A percentile compares a stretch with the other conserved stretches of the same genome.
Evolutionary conservation across 2,888 invertebrate genomes (phyloP).

Genomic region (Harpalus rufipes): DNA sequence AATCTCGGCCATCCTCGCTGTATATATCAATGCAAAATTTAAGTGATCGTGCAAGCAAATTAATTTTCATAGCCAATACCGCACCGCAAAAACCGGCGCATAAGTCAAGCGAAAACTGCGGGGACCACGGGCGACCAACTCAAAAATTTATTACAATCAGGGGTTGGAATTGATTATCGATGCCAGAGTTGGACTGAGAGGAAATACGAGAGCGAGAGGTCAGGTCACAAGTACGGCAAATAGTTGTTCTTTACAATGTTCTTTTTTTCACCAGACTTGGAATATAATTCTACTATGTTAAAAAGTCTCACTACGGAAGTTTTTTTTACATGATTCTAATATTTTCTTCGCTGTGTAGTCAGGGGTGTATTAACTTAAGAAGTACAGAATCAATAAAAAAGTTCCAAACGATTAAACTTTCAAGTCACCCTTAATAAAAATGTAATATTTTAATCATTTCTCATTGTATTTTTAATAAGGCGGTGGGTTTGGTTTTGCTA

Average conservation of each 20-base stretch:
- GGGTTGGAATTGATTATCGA: slow-evolving; percentile 59
- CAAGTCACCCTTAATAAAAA: too few species aligned
- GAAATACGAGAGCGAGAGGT: not conserved
- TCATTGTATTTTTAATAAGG: too few species aligned
- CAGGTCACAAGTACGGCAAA: slow-evolving; percentile 18
- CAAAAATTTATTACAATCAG: slow-evolving; percentile 62
- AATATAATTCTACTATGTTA: not conserved
- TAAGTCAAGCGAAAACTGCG: slow-evolving; percentile 56
- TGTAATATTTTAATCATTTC: too few species aligned
- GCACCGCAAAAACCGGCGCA: slow-evolving; percentile 46
- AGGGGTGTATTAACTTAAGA: too few species aligned
- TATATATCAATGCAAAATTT: slow-evolving; percentile 48
- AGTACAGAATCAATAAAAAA: too few species aligned
- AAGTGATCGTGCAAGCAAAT: slow-evolving; percentile 56
- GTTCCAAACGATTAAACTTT: too few species aligned
- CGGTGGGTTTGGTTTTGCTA: too few species aligned
- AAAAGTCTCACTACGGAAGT: too few species aligned
- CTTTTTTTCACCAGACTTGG: not conserved
- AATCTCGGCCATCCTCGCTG: slow-evolving; percentile 36
- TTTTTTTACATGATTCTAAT: too few species aligned
- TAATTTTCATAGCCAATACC: slow-evolving; percentile 62
- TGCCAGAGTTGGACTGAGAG: slow-evolving; percentile 11
- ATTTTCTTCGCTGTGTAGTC: too few species aligned
- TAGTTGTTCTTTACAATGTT: not conserved
- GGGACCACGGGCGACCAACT: slow-evolving; percentile 51